Conservation (phyloP, 2,797 vertebrate genomes). For the Enteromius thamalakanensis region DNA sequence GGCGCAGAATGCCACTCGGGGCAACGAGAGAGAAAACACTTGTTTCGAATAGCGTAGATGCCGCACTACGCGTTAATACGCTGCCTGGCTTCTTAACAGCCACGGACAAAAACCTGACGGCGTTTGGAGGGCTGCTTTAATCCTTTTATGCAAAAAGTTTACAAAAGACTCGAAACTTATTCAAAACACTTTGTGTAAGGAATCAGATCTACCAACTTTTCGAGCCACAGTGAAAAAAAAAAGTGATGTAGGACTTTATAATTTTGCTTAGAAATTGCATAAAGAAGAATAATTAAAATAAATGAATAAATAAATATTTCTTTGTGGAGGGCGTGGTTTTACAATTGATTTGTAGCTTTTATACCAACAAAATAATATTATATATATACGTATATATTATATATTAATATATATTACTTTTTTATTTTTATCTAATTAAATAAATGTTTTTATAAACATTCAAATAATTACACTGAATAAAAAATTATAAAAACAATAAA, state of each 20-base stretch:
- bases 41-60: conserved; percentile 74
- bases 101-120: conserved; percentile 49
- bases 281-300: not conserved
- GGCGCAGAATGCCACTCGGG: conserved; percentile 74
- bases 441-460: not conserved
- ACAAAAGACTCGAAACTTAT: conserved; percentile 51
- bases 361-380: not conserved
- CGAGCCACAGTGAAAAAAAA: not conserved
- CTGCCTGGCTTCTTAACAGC: conserved; percentile 68
- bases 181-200: conserved; percentile 12
- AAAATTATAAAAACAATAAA: too few relatives aligned
- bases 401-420: not conserved
- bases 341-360: not conserved
- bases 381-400: too few relatives aligned
- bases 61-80: conserved; percentile 76
- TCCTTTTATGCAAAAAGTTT: conserved; percentile 72
- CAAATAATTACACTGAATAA: not conserved
- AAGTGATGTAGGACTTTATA: not conserved
- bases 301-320: not conserved
- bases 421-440: not conserved
- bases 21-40: conserved; percentile 70
- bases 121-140: conserved; percentile 66
- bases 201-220: not conserved
- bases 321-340: not conserved
- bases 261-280: not conserved